Conservation (phyloP, 2,113 vertebrate genomes). For the Mirza zaza region DNA sequence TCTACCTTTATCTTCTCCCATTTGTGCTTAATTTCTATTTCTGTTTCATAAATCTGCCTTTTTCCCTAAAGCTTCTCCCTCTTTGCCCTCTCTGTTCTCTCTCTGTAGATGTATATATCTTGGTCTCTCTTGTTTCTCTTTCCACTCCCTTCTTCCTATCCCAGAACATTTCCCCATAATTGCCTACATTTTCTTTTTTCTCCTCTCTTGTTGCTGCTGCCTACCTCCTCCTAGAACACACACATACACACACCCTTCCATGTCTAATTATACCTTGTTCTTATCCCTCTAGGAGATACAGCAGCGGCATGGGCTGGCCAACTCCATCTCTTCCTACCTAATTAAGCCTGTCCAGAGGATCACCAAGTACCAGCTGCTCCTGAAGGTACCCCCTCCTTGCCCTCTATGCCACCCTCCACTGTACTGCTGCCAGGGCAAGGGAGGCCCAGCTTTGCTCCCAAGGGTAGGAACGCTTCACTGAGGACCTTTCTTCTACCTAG, state of each 20-base stretch:
- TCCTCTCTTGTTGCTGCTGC: background rate
- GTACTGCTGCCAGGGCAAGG: background rate
- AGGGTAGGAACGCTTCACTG: background rate
- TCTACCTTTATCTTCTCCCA: background rate
- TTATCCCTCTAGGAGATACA: slow-evolving; percentile 93
- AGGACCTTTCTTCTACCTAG: background rate
- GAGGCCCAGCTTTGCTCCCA: background rate
- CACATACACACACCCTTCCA: fast-evolving
- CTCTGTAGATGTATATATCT: background rate
- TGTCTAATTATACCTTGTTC: slow-evolving; percentile 1
- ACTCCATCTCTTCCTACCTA: slow-evolving; percentile 98
- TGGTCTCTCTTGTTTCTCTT: background rate
- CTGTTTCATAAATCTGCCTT: background rate
- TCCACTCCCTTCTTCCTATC: background rate
- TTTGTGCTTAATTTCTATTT: background rate
- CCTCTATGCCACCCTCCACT: background rate
- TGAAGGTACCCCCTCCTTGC: slow-evolving; percentile 89
- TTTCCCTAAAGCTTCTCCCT: background rate
- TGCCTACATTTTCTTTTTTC: background rate
- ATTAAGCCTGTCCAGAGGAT: slow-evolving; percentile 99
- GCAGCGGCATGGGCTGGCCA: slow-evolving; percentile 94
- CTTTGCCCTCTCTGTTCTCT: background rate
- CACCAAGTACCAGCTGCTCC: slow-evolving; percentile 97
- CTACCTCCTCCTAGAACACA: background rate
- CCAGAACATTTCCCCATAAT: background rate